Conservation (phyloP, 2,113 vertebrate species). For the Gymnobelideus leadbeateri region DNA sequence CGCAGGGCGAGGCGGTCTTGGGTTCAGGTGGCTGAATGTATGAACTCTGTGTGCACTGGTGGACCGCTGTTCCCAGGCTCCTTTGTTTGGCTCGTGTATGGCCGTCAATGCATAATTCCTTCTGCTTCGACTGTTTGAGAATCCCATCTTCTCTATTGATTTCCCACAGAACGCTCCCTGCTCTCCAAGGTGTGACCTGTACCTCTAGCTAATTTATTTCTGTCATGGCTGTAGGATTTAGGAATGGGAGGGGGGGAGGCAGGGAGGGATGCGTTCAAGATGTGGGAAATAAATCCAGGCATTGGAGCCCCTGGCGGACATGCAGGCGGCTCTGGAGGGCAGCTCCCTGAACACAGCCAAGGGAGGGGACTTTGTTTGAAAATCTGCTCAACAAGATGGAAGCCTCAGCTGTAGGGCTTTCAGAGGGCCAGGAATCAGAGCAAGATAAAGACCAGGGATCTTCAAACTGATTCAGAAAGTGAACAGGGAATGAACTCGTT, state of each 20-base stretch:
- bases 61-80: slow-evolving; percentile 71
- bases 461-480: not conserved
- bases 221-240: slow-evolving; percentile 83
- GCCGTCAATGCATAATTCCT: slow-evolving; percentile 80
- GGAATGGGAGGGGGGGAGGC: slow-evolving; percentile 72
- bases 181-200: slow-evolving; percentile 87
- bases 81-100: slow-evolving; percentile 82
- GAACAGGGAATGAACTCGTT: slow-evolving; percentile 55
- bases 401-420: slow-evolving; percentile 45
- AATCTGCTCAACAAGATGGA: slow-evolving; percentile 64
- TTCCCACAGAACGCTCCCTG: slow-evolving; percentile 82
- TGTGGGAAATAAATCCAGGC: slow-evolving; percentile 79
- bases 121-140: slow-evolving; percentile 81
- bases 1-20: fast-evolving
- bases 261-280: slow-evolving; percentile 70
- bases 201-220: slow-evolving; percentile 87
- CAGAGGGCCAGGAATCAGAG: slow-evolving; percentile 59
- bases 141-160: slow-evolving; percentile 84
- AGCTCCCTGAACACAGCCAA: slow-evolving; percentile 15
- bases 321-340: slow-evolving; percentile 65
- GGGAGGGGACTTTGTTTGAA: slow-evolving; percentile 63
- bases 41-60: slow-evolving; percentile 50
- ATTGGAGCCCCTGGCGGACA: slow-evolving; percentile 59
- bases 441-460: not conserved
- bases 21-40: slow-evolving; percentile 79